A percentile compares a stretch with the other conserved stretches of the same genome.
phyloP scores from a whole-genome alignment of 64 coral and sea anemone species.

The Acropora yongei region DNA sequence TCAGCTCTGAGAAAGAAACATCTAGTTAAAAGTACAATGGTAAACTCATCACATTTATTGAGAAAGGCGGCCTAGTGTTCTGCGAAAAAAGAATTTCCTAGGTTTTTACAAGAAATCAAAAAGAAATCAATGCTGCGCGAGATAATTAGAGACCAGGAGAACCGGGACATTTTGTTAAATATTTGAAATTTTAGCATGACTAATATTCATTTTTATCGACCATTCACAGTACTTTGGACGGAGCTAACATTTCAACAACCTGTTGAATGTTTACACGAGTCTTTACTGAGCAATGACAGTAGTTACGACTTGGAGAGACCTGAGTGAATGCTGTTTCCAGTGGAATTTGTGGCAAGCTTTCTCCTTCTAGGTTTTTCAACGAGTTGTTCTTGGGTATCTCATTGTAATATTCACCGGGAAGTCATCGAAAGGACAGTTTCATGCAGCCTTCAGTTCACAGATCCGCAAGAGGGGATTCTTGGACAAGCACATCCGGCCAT shows the following conservation, averaged over 20 bases:
- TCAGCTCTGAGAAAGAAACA: slow-evolving; percentile 2
- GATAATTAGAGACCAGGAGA: not conserved
- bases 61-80: not conserved
- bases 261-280: not conserved
- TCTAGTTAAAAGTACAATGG: not conserved
- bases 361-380: not conserved
- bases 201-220: not conserved
- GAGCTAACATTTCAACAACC: not conserved
- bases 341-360: not conserved
- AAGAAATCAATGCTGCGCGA: not conserved
- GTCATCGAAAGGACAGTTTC: not conserved
- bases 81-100: not conserved
- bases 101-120: not conserved
- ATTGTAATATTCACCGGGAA: not conserved
- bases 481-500: not conserved
- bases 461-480: not conserved
- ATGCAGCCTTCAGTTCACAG: not conserved
- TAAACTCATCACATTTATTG: not conserved
- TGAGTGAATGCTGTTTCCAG: not conserved
- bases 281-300: not conserved
- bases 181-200: not conserved
- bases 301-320: not conserved
- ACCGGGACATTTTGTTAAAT: not conserved
- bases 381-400: not conserved
- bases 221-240: not conserved